Evolutionary conservation across 2,888 invertebrate species (phyloP).

Genomic region (Sarcophaga variegata): DNA sequence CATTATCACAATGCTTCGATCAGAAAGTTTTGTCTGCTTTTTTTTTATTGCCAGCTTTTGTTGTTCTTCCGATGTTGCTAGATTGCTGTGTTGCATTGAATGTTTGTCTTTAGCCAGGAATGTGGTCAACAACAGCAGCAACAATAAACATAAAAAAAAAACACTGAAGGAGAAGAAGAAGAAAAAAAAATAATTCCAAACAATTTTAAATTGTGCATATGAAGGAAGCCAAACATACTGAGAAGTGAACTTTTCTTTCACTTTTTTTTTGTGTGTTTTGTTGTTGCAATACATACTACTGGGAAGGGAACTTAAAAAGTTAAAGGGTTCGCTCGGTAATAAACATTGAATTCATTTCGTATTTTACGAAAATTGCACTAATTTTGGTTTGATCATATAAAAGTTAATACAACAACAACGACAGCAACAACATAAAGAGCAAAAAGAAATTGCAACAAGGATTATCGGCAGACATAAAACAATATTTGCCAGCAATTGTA

Average conservation of each 20-base stretch:
- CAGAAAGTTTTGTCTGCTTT: constrained; percentile 57
- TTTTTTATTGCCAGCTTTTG: constrained; percentile 14
- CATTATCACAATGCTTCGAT: constrained; percentile 68
- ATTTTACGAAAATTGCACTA: constrained; percentile 67
- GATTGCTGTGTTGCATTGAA: constrained; percentile 4
- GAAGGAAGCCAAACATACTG: neutral
- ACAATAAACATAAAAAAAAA: neutral
- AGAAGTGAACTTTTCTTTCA: constrained; percentile 64
- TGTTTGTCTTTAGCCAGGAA: constrained; percentile 55
- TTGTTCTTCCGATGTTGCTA: neutral
- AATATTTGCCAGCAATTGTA: constrained; percentile 29
- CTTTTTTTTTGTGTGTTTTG: constrained; percentile 36
- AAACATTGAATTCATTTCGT: constrained; percentile 60
- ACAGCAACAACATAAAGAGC: neutral
- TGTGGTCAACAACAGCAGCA: constrained; percentile 65
- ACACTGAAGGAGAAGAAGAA: neutral
- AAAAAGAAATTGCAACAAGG: constrained; percentile 50
- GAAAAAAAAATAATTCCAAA: constrained; percentile 57
- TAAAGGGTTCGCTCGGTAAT: neutral
- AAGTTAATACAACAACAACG: constrained; percentile 1
- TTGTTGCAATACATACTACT: constrained; percentile 15
- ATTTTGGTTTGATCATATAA: constrained; percentile 61
- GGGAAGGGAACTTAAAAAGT: neutral
- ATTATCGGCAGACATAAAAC: constrained; percentile 68
- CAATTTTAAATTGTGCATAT: constrained; percentile 50